A percentile compares a stretch with the other conserved stretches of the same genome.
phyloP scores from a whole-genome alignment of 2,888 invertebrate genomes.

The Diadegma fenestrale region DNA sequence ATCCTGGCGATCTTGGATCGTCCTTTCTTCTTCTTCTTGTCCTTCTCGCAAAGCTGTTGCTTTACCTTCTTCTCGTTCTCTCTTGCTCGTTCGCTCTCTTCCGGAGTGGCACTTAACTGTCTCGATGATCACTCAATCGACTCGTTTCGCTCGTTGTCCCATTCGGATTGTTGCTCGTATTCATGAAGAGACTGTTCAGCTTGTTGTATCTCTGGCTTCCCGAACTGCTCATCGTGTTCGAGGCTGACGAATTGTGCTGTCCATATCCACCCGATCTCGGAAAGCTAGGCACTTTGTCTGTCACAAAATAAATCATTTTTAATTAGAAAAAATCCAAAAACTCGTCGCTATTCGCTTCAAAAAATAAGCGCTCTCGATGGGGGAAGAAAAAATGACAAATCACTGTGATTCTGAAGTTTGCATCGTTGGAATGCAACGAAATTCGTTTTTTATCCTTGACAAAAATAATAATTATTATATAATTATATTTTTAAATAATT shows the following conservation, averaged over 20 bases:
- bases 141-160: conserved; percentile 78
- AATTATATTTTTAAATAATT: no score
- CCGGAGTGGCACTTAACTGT: conserved; percentile 78
- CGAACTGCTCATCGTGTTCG: conserved; percentile 83
- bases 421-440: no score
- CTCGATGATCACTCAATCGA: conserved; percentile 81
- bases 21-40: conserved; percentile 18
- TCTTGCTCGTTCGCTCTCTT: neutral
- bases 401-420: no score
- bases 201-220: conserved; percentile 83
- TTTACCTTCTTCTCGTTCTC: conserved; percentile 14
- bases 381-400: no score
- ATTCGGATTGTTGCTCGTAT: conserved; percentile 76
- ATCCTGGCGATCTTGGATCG: conserved; percentile 17
- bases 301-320: conserved; percentile 44
- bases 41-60: neutral
- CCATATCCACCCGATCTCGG: conserved; percentile 80
- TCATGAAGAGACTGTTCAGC: conserved; percentile 80
- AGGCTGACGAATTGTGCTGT: conserved; percentile 82
- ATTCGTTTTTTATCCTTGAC: no score
- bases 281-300: conserved; percentile 83
- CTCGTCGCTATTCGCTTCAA: no score
- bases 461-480: no score
- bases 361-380: neutral
- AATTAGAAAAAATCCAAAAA: neutral